Percentiles rank a stretch among this genome's conserved stretches.
These are phyloP conservation scores for Epiblema foenella DNA, from an alignment of 2,888 invertebrate genomes.

Conservation along the genomic window DNA sequence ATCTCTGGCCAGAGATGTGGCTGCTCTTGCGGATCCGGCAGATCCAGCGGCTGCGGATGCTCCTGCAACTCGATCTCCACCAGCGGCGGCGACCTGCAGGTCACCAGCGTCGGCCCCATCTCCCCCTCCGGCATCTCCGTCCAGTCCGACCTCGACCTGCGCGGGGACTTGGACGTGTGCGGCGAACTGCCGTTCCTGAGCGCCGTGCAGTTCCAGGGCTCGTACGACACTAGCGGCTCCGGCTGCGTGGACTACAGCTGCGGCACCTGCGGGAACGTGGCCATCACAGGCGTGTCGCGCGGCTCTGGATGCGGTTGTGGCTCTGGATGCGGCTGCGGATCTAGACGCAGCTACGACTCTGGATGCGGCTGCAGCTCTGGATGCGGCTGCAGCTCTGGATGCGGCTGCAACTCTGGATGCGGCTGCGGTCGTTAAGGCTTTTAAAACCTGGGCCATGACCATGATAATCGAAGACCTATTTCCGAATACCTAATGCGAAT, in stretches of 20 bases:
- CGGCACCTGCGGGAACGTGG: conserved; percentile 8
- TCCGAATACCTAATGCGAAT: no score
- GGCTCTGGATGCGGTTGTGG: no score
- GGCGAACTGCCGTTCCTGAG: conserved; percentile 62
- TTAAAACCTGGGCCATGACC: no score
- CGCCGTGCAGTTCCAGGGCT: conserved; percentile 55
- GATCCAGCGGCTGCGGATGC: neutral
- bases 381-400: no score
- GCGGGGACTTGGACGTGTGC: conserved; percentile 52
- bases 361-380: no score
- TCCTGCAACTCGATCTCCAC: conserved; percentile 9
- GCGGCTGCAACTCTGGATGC: neutral
- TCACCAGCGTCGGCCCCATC: conserved; percentile 52
- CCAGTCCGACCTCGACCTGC: conserved; percentile 60
- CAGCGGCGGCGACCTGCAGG: conserved; percentile 38
- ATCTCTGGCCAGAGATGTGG: conserved; percentile 46
- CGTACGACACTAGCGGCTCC: conserved; percentile 19
- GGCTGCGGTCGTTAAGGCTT: neutral
- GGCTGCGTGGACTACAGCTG: conserved; percentile 25
- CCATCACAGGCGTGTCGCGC: conserved; percentile 15
- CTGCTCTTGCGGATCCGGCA: conserved; percentile 3
- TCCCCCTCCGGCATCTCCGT: conserved; percentile 58
- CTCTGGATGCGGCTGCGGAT: no score
- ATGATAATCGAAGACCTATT: no score
- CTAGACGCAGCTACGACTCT: no score